Conservation (phyloP, 2,888 invertebrate genomes). For the Campopleginae sp. region DNA sequence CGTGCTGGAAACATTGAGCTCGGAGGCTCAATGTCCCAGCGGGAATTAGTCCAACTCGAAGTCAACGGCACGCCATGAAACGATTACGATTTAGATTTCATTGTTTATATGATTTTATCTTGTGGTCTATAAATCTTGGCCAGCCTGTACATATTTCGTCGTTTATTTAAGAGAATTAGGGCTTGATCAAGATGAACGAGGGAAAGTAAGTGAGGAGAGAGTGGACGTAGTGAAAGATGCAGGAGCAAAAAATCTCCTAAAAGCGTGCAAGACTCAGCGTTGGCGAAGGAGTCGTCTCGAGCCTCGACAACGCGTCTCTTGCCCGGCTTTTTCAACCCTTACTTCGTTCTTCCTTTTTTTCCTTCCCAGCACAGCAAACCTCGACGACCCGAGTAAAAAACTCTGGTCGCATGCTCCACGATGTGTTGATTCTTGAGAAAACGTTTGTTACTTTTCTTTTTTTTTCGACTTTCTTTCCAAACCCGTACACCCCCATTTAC, state of each 20-base stretch:
- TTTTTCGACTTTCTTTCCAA: not conserved
- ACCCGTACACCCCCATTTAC: constrained; percentile 3
- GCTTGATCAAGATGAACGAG: constrained; percentile 33
- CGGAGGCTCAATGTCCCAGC: too few species aligned
- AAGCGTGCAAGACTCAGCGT: constrained; percentile 25
- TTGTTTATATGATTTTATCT: not conserved
- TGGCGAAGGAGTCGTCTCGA: constrained; percentile 31
- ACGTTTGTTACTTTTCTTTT: constrained; percentile 18
- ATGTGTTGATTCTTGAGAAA: constrained; percentile 35
- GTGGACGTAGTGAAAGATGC: constrained; percentile 17
- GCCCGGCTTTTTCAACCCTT: constrained; percentile 14
- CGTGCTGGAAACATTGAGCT: too few species aligned
- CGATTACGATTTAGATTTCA: not conserved
- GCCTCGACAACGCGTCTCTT: constrained; percentile 22
- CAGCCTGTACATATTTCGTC: constrained; percentile 4
- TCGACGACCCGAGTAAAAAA: not conserved
- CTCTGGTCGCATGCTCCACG: constrained; percentile 29
- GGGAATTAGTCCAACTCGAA: too few species aligned
- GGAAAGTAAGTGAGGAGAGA: constrained; percentile 19
- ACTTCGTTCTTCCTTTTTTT: not conserved
- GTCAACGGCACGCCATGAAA: too few species aligned
- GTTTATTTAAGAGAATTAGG: constrained; percentile 33
- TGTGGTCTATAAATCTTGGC: not conserved
- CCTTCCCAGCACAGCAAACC: not conserved
- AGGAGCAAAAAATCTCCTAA: constrained; percentile 18